A percentile compares a stretch with the other conserved stretches of the same genome.
phyloP scores from a whole-genome alignment of 2,888 invertebrate species.

The Cephonodes hylas region DNA sequence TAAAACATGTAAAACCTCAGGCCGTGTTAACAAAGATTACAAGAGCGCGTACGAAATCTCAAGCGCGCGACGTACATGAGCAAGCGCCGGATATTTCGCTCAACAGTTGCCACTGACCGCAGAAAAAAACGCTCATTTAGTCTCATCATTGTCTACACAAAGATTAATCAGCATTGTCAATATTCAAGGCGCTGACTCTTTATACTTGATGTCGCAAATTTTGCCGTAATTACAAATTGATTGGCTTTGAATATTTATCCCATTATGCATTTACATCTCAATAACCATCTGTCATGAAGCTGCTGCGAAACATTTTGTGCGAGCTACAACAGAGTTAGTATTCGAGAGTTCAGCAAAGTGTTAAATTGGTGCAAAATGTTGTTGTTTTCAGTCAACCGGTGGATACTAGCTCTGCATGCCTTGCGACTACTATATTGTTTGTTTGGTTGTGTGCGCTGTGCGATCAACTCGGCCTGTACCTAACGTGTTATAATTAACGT shows the following conservation, averaged over 20 bases:
- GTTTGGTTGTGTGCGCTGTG: constrained; percentile 50
- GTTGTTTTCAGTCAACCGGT: constrained; percentile 11
- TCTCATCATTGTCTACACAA: constrained; percentile 55
- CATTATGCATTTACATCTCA: constrained; percentile 26
- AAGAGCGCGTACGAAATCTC: constrained; percentile 24
- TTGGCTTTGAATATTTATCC: constrained; percentile 32
- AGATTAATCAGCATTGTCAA: constrained; percentile 68
- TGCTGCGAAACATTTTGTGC: constrained; percentile 59
- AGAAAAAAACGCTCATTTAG: constrained; percentile 49
- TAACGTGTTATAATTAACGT: constrained; percentile 57
- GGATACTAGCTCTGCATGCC: constrained; percentile 41
- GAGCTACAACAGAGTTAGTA: constrained; percentile 39
- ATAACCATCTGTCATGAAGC: constrained; percentile 37
- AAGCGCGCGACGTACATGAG: constrained; percentile 18
- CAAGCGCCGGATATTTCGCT: constrained; percentile 26
- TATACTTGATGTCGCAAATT: constrained; percentile 48
- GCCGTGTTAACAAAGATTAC: constrained; percentile 43
- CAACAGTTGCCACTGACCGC: constrained; percentile 25
- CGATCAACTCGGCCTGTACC: constrained; percentile 53
- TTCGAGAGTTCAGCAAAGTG: constrained; percentile 17
- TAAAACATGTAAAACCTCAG: constrained; percentile 33
- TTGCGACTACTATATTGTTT: constrained; percentile 53
- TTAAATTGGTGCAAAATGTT: not conserved
- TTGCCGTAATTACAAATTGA: constrained; percentile 40
- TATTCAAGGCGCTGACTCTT: constrained; percentile 57